Percentiles rank a stretch among this genome's conserved stretches.
Evolutionary conservation across 2,888 invertebrate species (phyloP).

Genomic region (Rhagium mordax): DNA sequence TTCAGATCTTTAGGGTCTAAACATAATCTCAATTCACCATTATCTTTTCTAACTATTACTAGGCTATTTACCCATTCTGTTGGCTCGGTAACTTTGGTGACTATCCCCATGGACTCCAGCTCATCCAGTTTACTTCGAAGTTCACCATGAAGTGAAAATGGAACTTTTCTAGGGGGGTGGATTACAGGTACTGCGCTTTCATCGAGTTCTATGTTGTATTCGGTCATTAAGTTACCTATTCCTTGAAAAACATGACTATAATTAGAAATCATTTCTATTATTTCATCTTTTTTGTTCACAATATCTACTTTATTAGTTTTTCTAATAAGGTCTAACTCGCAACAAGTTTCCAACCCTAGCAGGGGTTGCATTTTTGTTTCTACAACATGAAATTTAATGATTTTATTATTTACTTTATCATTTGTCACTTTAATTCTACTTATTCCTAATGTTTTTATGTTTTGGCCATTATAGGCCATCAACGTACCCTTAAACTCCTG

Average conservation of each 20-base stretch:
- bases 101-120: slow-evolving; percentile 38
- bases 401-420: too few relatives aligned
- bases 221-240: slow-evolving; percentile 27
- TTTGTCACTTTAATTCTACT: too few relatives aligned
- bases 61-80: slow-evolving; percentile 49
- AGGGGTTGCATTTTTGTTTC: too few relatives aligned
- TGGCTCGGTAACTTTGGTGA: slow-evolving; percentile 37
- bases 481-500: too few relatives aligned
- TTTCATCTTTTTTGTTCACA: not conserved
- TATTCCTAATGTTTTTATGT: too few relatives aligned
- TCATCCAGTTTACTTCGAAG: slow-evolving; percentile 40
- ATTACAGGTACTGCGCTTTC: slow-evolving; percentile 36
- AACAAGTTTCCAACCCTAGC: too few relatives aligned
- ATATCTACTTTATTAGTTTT: slow-evolving; percentile 6
- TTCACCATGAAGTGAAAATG: slow-evolving; percentile 33
- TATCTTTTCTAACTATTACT: slow-evolving; percentile 47
- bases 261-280: slow-evolving; percentile 14
- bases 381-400: too few relatives aligned
- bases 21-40: slow-evolving; percentile 45
- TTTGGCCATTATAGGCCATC: too few relatives aligned
- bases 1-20: slow-evolving; percentile 49
- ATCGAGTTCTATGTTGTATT: slow-evolving; percentile 36
- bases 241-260: slow-evolving; percentile 37
- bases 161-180: slow-evolving; percentile 37
- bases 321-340: slow-evolving; percentile 25